Conservation (phyloP, 53 echinoderm and acorn worm genomes). For the Zoroaster sp. region DNA sequence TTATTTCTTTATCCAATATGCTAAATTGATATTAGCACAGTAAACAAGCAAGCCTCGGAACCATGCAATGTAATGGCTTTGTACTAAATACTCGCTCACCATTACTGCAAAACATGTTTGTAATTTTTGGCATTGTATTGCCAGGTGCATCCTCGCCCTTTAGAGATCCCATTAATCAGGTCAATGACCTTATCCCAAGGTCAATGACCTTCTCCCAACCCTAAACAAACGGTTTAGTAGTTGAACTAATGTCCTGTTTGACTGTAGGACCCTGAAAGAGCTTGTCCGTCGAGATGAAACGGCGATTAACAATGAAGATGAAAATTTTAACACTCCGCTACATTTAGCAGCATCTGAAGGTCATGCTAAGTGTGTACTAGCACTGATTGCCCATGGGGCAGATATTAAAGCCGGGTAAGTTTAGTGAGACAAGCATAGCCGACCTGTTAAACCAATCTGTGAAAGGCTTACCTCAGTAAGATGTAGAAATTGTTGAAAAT, state of each 20-base stretch:
- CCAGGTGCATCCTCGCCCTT: too few relatives aligned
- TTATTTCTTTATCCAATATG: too few relatives aligned
- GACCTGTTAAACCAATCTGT: background rate
- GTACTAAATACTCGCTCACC: background rate
- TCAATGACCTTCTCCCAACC: background rate
- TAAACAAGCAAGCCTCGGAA: too few relatives aligned
- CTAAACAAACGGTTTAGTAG: background rate
- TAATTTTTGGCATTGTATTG: background rate
- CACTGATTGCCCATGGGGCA: slow-evolving; percentile 75
- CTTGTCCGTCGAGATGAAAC: slow-evolving; percentile 77
- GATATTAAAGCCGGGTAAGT: slow-evolving; percentile 92
- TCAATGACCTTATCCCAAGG: background rate
- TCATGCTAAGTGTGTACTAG: slow-evolving; percentile 73
- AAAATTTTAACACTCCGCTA: slow-evolving; percentile 87
- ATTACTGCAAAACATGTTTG: too few relatives aligned
- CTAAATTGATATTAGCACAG: too few relatives aligned
- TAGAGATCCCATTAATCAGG: background rate
- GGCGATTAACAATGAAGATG: slow-evolving; percentile 87
- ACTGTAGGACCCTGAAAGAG: slow-evolving; percentile 67
- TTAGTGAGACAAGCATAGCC: background rate
- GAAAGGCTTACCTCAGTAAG: background rate
- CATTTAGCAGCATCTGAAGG: slow-evolving; percentile 82
- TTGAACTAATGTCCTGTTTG: background rate
- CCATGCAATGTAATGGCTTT: background rate
- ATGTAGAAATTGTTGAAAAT: background rate